Conservation (phyloP, 1,140 invertebrate species). For the Drosophila pseudoobscura region DNA sequence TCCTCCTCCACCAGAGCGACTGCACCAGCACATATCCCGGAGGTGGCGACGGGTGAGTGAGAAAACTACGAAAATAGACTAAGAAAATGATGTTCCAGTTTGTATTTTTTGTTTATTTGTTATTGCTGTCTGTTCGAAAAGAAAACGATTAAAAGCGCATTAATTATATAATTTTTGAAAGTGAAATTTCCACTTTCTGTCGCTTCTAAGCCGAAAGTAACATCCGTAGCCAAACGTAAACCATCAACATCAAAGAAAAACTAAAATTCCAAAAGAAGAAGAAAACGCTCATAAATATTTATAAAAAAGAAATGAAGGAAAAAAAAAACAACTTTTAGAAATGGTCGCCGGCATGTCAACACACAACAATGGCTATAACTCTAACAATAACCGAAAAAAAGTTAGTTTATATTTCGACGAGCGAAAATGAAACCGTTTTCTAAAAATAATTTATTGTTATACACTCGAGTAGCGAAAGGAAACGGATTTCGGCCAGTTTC, state of each 20-base stretch:
- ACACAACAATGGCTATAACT: conserved; percentile 43
- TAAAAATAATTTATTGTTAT: conserved; percentile 70
- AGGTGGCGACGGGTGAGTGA: conserved; percentile 36
- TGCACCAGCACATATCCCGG: conserved; percentile 9
- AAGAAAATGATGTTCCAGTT: conserved; percentile 19
- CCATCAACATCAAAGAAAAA: conserved; percentile 53
- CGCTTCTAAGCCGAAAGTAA: conserved; percentile 51
- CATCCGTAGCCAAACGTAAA: conserved; percentile 60
- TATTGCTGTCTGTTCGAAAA: not conserved
- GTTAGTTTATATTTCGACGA: conserved; percentile 15
- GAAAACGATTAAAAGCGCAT: conserved; percentile 67
- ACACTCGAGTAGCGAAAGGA: conserved; percentile 50
- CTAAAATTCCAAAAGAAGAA: conserved; percentile 26
- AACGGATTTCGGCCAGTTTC: conserved; percentile 41
- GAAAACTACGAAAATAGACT: not conserved
- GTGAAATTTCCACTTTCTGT: conserved; percentile 77
- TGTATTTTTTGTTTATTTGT: conserved; percentile 20
- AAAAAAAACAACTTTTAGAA: conserved; percentile 15
- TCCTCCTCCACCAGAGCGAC: not conserved
- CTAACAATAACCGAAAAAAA: conserved; percentile 29
- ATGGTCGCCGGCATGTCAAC: conserved; percentile 6
- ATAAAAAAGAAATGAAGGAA: conserved; percentile 37
- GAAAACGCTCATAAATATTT: conserved; percentile 53
- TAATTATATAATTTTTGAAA: conserved; percentile 73
- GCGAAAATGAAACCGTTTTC: conserved; percentile 73